These are phyloP conservation scores for Phaenicophaeus curvirostris DNA, from an alignment of 2,797 vertebrate species.

Conservation along the genomic window DNA sequence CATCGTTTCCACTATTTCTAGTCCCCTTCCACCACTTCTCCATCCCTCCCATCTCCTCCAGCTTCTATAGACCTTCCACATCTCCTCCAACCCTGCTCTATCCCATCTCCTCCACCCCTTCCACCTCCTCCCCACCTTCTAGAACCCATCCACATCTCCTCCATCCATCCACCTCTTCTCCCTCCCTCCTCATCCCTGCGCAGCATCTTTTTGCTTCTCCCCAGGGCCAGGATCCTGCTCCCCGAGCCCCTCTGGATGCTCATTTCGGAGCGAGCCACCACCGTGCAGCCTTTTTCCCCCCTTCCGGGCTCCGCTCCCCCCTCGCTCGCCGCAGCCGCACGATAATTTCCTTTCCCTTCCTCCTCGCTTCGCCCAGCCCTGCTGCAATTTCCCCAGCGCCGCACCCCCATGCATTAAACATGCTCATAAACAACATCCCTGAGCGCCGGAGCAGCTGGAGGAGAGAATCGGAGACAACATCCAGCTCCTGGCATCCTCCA, in stretches of 20 bases:
- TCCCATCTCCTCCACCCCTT: too few relatives aligned
- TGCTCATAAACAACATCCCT: background rate
- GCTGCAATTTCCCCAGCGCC: background rate
- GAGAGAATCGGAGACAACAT: background rate
- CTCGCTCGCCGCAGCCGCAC: background rate
- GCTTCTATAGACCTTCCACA: too few relatives aligned
- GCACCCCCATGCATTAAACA: background rate
- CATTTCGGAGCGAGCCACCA: background rate
- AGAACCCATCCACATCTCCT: background rate
- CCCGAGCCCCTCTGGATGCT: rapidly evolving
- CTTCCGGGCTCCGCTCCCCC: too few relatives aligned
- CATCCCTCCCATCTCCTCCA: background rate
- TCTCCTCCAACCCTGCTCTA: too few relatives aligned
- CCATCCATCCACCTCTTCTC: too few relatives aligned
- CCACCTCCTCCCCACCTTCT: background rate
- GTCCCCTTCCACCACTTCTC: too few relatives aligned
- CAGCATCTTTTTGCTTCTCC: background rate
- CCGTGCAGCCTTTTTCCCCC: background rate
- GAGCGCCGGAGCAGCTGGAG: background rate
- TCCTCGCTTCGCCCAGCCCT: background rate
- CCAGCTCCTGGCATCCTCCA: background rate
- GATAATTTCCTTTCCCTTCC: background rate
- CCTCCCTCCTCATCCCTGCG: background rate
- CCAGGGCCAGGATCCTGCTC: background rate
- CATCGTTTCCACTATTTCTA: too few relatives aligned